A percentile compares a stretch with the other conserved stretches of the same genome.
These are phyloP conservation scores for Apaloderma vittatum DNA, from an alignment of 2,113 vertebrate genomes.

Conservation along the genomic window DNA sequence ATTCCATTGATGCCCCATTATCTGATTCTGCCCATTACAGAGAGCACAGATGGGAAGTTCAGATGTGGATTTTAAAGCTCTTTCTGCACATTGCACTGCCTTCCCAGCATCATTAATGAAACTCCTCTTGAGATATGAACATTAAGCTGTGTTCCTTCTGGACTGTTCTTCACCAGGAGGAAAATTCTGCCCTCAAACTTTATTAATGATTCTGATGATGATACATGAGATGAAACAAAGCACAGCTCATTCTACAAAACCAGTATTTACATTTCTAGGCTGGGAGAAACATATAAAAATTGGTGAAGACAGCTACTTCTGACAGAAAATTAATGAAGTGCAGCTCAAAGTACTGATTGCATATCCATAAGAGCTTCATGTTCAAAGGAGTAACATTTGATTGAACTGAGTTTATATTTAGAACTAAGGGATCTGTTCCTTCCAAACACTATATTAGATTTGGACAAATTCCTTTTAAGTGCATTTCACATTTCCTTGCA, in stretches of 20 bases:
- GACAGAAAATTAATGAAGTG: constrained; percentile 47
- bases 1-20: not conserved
- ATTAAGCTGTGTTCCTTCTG: constrained; percentile 13
- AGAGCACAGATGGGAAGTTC: not conserved
- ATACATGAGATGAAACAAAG: constrained; percentile 48
- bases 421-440: not conserved
- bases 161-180: constrained; percentile 4
- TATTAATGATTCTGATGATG: constrained; percentile 34
- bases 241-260: constrained; percentile 21
- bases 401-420: constrained; percentile 46
- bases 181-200: constrained; percentile 31
- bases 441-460: not conserved
- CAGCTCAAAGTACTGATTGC: constrained; percentile 40
- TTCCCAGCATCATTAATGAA: constrained; percentile 16
- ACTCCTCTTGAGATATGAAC: not conserved
- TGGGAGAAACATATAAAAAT: constrained; percentile 37
- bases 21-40: not conserved
- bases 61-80: not conserved
- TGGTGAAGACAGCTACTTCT: not conserved
- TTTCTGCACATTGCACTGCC: not conserved
- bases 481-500: not conserved
- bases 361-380: constrained; percentile 39
- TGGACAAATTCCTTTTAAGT: not conserved
- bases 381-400: constrained; percentile 39
- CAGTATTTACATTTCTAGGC: constrained; percentile 20